Conservation (phyloP, 2,113 vertebrate species). For the Triplophysa tibetana region DNA sequence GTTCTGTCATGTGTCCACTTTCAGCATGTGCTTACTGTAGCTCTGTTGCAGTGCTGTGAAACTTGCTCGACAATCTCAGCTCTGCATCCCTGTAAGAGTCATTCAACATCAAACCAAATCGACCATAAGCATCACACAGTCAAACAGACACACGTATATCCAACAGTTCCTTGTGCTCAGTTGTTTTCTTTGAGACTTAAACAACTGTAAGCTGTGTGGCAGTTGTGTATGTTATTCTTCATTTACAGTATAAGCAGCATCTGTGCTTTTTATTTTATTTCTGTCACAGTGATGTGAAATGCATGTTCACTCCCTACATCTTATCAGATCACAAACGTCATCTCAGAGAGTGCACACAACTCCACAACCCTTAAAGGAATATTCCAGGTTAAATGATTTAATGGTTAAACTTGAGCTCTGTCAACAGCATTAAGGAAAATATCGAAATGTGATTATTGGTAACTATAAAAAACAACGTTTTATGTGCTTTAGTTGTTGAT, state of each 20-base stretch:
- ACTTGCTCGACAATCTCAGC: conserved; percentile 59
- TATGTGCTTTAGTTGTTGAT: too few species aligned
- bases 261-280: not conserved
- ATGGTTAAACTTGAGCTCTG: not conserved
- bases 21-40: conserved; percentile 4
- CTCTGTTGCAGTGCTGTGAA: conserved; percentile 61
- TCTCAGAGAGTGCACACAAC: conserved; percentile 1
- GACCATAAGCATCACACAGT: not conserved
- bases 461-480: too few species aligned
- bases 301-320: conserved; percentile 12
- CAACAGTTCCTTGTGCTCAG: not conserved
- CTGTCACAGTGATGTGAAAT: not conserved
- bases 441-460: too few species aligned
- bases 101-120: not conserved
- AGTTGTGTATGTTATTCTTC: too few species aligned
- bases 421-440: not conserved
- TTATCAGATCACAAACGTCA: not conserved
- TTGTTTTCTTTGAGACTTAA: not conserved
- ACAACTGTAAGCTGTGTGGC: too few species aligned
- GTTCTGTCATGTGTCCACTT: conserved; percentile 54
- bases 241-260: not conserved
- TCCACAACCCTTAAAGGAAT: not conserved
- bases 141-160: not conserved
- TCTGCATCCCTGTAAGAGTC: not conserved
- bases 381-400: not conserved